Base-by-base conservation (phyloP, 2,888 invertebrate genomes). In the Griposia aprilina region DNA sequence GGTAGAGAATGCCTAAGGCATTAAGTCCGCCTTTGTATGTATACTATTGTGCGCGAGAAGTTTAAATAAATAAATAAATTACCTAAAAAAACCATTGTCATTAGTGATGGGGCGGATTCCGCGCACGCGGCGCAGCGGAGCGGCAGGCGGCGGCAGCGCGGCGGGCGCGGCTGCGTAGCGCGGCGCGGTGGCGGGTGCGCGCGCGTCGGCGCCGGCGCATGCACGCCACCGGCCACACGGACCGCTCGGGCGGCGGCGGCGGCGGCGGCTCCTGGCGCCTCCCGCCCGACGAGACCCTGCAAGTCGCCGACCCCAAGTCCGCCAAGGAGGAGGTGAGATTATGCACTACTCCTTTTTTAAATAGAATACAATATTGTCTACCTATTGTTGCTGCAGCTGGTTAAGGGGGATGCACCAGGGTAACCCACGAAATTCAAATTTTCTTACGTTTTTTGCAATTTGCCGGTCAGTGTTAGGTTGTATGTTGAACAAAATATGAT, bases 251-350 rank as follows among this genome's bases (percentile, higher is more conserved):
- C 95, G 97, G 97, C 95, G 97, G 96, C 95, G 97, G 97, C 95
- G 97, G 97, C 94, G 96, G 96, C 89, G 97, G 97, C 95, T 98
- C 98, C 95, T 99, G 99, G 99, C 98, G 98, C 97, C 97, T 98
- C 96, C 98, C 98, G 96, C 98, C 98, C 94, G 99, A 99, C 97
- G 98, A 99, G 97, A 98, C 98, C 91, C 97, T 99, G 91, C 98
- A 98, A 97, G 98, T 99, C 95, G 98, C 98, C 97, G 98, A 98
- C 97, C 98, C 98, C 94, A 98, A 98, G 97, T 94, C 96, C 88
- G 97, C 98, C 95, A 98, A 98, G 96, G 98, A 98, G 94, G 97
- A 97, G 96, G 97, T 68, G 62, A 36, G 62, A 36, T 36, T 23
- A 36, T 60, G 1, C 20, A 60, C 6, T 15, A 59, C 1, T n/a